Percentiles rank a stretch among this genome's conserved stretches.
Evolutionary conservation across 2,113 vertebrate genomes (phyloP).

Genomic region (Galeopterus variegatus): DNA sequence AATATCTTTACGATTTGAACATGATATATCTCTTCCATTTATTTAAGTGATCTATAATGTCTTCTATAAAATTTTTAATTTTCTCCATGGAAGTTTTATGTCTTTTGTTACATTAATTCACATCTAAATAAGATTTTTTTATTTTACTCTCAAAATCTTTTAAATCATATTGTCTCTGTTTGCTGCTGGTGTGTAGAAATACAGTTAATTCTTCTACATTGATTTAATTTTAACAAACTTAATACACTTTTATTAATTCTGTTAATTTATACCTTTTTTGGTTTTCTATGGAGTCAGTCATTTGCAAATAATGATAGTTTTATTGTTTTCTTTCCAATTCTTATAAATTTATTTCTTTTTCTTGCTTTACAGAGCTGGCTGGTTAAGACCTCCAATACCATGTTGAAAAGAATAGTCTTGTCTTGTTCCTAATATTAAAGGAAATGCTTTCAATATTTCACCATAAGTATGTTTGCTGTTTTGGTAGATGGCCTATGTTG

Average conservation of each 20-base stretch:
- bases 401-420: not conserved
- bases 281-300: not conserved
- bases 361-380: not conserved
- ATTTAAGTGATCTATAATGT: conserved; percentile 27
- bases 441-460: not conserved
- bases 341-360: conserved; percentile 7
- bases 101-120: conserved; percentile 53
- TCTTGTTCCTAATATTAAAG: conserved; percentile 1
- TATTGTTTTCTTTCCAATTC: not conserved
- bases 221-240: not conserved
- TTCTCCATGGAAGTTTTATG: not conserved
- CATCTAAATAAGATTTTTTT: conserved; percentile 24
- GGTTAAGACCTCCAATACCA: not conserved
- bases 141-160: not conserved
- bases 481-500: not conserved
- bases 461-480: conserved; percentile 18
- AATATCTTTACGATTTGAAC: conserved; percentile 14
- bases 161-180: not conserved
- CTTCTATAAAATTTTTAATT: conserved; percentile 50
- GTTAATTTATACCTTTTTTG: not conserved
- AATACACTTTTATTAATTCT: conserved; percentile 13
- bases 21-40: conserved; percentile 10
- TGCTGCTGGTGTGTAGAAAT: conserved; percentile 21
- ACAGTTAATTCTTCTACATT: not conserved
- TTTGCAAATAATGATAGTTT: conserved; percentile 41